phyloP scores from a whole-genome alignment of 1,140 invertebrate species.

The Caerostris darwini region DNA sequence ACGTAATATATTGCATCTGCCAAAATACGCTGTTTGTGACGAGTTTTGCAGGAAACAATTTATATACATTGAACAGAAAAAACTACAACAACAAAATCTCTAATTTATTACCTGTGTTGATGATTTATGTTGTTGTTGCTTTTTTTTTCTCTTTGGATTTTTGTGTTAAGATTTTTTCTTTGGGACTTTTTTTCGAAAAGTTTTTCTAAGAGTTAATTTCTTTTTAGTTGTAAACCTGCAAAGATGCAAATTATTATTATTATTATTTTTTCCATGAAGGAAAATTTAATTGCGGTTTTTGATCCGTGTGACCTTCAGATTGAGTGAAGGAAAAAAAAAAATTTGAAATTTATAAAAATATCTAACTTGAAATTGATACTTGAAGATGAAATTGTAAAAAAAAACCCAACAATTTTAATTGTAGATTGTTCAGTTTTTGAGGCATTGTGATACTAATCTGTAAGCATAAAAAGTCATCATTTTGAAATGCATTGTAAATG shows the following conservation, averaged over 20 bases:
- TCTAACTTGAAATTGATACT: not conserved
- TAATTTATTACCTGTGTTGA: slow-evolving; percentile 40
- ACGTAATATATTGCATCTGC: slow-evolving; percentile 37
- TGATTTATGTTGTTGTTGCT: slow-evolving; percentile 26
- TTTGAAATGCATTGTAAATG: too few species aligned
- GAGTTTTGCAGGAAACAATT: slow-evolving; percentile 10
- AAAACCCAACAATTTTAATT: not conserved
- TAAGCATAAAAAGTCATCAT: too few species aligned
- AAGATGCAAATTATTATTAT: not conserved
- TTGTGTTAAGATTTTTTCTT: not conserved
- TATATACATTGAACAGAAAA: slow-evolving; percentile 18
- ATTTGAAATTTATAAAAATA: not conserved
- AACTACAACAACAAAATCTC: not conserved
- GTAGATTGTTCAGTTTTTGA: too few species aligned
- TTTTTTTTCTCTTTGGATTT: not conserved
- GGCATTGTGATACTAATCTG: too few species aligned
- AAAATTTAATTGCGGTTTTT: slow-evolving; percentile 13
- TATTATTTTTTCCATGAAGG: not conserved
- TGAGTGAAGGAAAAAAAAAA: not conserved
- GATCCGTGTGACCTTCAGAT: not conserved
- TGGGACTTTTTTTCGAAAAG: not conserved
- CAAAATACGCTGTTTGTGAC: slow-evolving; percentile 46
- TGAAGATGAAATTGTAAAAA: not conserved
- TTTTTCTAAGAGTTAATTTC: not conserved
- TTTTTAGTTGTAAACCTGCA: not conserved